These are phyloP conservation scores for Lithosia quadra DNA, from an alignment of 2,888 invertebrate genomes.

Conservation along the genomic window DNA sequence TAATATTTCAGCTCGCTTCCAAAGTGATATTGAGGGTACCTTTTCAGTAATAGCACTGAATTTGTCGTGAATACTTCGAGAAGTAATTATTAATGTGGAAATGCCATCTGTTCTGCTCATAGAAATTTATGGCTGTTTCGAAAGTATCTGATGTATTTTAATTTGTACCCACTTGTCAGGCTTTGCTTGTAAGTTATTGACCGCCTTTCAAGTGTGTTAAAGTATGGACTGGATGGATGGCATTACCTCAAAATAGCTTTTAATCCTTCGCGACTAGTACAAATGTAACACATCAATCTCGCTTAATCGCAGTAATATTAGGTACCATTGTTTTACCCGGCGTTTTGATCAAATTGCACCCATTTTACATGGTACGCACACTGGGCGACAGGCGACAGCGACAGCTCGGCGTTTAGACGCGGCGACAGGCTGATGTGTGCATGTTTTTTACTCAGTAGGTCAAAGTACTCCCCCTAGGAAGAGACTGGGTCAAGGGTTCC, in stretches of 20 bases:
- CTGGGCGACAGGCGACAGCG: no score
- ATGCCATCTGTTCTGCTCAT: slow-evolving; percentile 3
- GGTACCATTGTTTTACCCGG: neutral
- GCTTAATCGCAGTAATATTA: neutral
- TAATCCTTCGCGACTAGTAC: neutral
- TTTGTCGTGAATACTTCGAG: slow-evolving; percentile 5
- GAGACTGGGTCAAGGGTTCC: no score
- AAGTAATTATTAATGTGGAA: slow-evolving; percentile 1
- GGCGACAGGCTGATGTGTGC: no score
- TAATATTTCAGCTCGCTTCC: slow-evolving; percentile 1
- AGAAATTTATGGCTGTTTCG: neutral
- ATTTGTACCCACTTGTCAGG: neutral
- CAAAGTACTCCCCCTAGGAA: no score
- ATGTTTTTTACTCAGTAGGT: no score
- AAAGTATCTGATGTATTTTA: neutral
- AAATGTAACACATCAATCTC: neutral
- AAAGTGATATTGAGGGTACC: neutral
- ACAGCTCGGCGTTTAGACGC: no score
- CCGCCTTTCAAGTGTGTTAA: no score
- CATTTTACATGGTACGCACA: no score
- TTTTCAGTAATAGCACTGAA: neutral
- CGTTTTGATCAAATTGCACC: neutral
- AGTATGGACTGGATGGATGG: no score
- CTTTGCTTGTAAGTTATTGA: no score
- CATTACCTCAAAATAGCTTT: neutral